These are phyloP conservation scores for Pteropus rufus DNA, from an alignment of 2,797 vertebrate genomes.

Conservation along the genomic window DNA sequence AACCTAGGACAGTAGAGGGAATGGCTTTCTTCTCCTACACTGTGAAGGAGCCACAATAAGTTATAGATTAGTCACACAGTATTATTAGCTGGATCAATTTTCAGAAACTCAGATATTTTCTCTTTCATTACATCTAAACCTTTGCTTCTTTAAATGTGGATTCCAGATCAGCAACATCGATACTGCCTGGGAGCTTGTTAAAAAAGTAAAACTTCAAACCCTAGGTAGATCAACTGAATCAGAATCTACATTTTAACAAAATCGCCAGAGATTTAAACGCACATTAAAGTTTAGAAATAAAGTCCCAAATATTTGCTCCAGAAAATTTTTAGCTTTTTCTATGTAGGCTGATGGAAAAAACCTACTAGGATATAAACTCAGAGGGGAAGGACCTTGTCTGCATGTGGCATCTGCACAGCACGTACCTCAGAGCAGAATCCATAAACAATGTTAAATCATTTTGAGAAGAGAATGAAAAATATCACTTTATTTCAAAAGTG, in stretches of 20 bases:
- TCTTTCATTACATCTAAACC: neutral
- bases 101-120: conserved; percentile 13
- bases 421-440: neutral
- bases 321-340: neutral
- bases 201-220: neutral
- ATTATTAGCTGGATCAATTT: conserved; percentile 7
- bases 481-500: neutral
- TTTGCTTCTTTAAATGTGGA: neutral
- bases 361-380: neutral
- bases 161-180: neutral
- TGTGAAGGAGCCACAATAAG: neutral
- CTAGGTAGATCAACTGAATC: neutral
- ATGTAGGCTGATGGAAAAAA: neutral
- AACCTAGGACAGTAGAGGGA: neutral
- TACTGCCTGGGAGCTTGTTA: neutral
- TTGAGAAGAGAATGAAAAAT: neutral
- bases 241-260: neutral
- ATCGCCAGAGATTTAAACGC: neutral
- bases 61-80: neutral
- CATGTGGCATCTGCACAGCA: neutral
- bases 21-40: neutral
- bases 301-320: neutral
- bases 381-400: neutral
- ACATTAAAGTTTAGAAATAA: neutral
- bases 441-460: neutral